Percentiles rank a stretch among this genome's conserved stretches.
These are phyloP conservation scores for Galerucella nymphaeae DNA, from an alignment of 2,888 invertebrate genomes.

Conservation along the genomic window DNA sequence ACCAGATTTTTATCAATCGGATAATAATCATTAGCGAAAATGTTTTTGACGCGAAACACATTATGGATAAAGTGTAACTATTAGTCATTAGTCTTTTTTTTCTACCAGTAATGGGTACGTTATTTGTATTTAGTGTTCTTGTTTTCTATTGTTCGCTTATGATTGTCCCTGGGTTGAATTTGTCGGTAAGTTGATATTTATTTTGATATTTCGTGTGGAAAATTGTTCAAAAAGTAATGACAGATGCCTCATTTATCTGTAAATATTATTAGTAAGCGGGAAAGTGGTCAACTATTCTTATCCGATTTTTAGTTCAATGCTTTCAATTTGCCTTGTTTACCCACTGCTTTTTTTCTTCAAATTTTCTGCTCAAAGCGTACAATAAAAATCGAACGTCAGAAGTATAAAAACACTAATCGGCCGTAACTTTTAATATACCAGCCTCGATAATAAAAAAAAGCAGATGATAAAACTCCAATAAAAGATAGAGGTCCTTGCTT, in stretches of 20 bases:
- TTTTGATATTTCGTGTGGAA: not conserved
- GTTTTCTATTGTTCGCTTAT: conserved; percentile 14
- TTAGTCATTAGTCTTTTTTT: conserved; percentile 61
- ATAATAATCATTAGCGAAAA: conserved; percentile 59
- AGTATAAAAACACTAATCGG: conserved; percentile 13
- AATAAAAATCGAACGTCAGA: conserved; percentile 9
- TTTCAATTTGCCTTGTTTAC: too few relatives aligned
- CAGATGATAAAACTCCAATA: conserved; percentile 16
- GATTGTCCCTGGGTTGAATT: not conserved
- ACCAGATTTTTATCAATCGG: conserved; percentile 53
- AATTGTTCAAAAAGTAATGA: not conserved
- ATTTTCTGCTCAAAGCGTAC: not conserved
- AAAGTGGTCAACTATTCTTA: too few relatives aligned
- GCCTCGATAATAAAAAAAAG: conserved; percentile 8
- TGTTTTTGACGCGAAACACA: conserved; percentile 60
- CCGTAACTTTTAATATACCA: conserved; percentile 4
- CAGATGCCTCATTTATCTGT: not conserved
- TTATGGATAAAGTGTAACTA: conserved; percentile 56
- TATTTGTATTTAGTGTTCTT: conserved; percentile 39
- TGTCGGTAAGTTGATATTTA: conserved; percentile 14
- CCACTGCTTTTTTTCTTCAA: not conserved
- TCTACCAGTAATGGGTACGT: conserved; percentile 49
- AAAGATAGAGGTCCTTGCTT: conserved; percentile 8
- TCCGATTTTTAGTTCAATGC: too few relatives aligned
- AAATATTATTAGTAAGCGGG: too few relatives aligned